Evolutionary conservation across 2,888 invertebrate genomes (phyloP).

Genomic region (Catocala nupta): DNA sequence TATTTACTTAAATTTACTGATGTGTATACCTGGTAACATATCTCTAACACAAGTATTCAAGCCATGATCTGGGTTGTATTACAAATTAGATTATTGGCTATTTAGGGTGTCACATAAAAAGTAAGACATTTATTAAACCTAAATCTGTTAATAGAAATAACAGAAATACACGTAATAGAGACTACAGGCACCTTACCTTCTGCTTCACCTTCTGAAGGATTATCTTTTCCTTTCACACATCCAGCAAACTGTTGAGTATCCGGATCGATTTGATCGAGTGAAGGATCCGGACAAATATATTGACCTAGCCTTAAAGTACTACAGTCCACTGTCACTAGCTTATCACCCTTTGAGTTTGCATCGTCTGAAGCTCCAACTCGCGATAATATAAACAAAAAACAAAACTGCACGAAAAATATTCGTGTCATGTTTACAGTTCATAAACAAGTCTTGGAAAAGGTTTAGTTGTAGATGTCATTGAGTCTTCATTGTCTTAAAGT

Average conservation of each 20-base stretch:
- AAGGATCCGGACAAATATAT: slow-evolving; percentile 94
- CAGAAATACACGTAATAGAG: background rate
- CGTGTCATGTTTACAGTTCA: slow-evolving; percentile 28
- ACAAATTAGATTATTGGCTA: too few species aligned
- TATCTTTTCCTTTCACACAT: slow-evolving; percentile 88
- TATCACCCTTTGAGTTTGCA: slow-evolving; percentile 56
- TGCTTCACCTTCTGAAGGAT: slow-evolving; percentile 91
- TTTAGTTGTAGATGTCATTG: background rate
- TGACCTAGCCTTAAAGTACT: slow-evolving; percentile 92
- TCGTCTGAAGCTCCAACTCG: slow-evolving; percentile 69
- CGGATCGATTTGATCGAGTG: slow-evolving; percentile 92
- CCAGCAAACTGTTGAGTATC: slow-evolving; percentile 95
- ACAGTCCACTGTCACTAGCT: slow-evolving; percentile 88
- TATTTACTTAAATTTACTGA: too few species aligned
- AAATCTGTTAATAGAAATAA: background rate
- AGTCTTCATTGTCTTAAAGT: slow-evolving; percentile 3
- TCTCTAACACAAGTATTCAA: too few species aligned
- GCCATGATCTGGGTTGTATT: too few species aligned
- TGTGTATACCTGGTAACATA: too few species aligned
- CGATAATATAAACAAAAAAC: slow-evolving; percentile 54
- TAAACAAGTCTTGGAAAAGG: too few species aligned
- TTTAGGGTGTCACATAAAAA: too few species aligned
- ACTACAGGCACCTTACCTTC: slow-evolving; percentile 85
- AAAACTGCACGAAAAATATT: slow-evolving; percentile 43
- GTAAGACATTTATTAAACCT: too few species aligned